These are phyloP conservation scores for Sebastolobus altivelis DNA, from an alignment of 2,797 vertebrate species.

Conservation along the genomic window DNA sequence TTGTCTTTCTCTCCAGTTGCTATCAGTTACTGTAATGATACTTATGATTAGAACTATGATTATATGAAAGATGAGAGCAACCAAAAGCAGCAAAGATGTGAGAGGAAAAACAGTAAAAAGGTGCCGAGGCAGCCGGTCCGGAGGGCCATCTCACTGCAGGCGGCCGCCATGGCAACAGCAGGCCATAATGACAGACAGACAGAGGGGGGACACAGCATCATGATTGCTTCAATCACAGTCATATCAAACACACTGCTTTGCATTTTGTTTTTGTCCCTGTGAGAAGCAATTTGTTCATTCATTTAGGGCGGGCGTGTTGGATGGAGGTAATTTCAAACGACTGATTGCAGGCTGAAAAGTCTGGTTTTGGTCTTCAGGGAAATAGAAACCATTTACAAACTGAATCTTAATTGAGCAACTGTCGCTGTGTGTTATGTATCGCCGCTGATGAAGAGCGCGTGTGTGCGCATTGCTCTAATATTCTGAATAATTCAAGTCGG, in stretches of 20 bases:
- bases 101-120: background rate
- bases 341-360: conserved; percentile 60
- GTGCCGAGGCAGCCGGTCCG: background rate
- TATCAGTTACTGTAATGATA: background rate
- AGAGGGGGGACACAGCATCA: background rate
- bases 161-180: conserved; percentile 57
- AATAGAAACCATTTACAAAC: conserved; percentile 46
- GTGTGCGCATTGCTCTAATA: conserved; percentile 18
- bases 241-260: conserved; percentile 55
- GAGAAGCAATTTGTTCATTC: conserved; percentile 59
- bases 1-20: background rate
- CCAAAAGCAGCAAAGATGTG: background rate
- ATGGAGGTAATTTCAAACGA: conserved; percentile 55
- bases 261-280: conserved; percentile 44
- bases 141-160: conserved; percentile 21
- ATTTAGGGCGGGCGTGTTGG: conserved; percentile 16
- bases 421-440: conserved; percentile 32
- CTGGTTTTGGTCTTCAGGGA: conserved; percentile 51
- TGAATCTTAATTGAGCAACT: conserved; percentile 54
- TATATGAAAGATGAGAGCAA: background rate
- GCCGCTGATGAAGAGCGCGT: conserved; percentile 19
- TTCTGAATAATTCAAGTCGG: conserved; percentile 32
- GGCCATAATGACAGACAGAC: conserved; percentile 29
- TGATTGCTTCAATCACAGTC: conserved; percentile 52
- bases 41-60: background rate